phyloP scores from a whole-genome alignment of 2,888 invertebrate genomes.

The Allygus modestus region DNA sequence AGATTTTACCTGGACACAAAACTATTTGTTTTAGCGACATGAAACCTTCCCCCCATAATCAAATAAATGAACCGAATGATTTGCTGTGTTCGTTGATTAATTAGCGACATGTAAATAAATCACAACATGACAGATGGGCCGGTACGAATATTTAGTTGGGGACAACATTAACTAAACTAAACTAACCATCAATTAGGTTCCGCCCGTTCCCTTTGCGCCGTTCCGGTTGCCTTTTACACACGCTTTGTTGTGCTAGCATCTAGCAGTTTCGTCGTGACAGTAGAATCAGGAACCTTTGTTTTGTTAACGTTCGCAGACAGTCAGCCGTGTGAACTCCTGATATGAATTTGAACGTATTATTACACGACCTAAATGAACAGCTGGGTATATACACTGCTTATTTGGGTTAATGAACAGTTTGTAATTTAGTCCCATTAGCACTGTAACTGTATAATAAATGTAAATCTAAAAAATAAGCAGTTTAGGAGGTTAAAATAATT shows the following conservation, averaged over 20 bases:
- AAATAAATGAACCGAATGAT: conserved; percentile 18
- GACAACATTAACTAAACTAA: conserved; percentile 27
- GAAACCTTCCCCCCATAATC: conserved; percentile 8
- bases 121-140: conserved; percentile 18
- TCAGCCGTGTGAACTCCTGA: too few species aligned
- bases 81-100: conserved; percentile 11
- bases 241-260: neutral
- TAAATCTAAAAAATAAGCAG: too few species aligned
- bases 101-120: conserved; percentile 5
- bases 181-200: conserved; percentile 25
- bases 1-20: neutral
- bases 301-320: too few species aligned
- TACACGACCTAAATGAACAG: too few species aligned
- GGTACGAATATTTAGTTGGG: conserved; percentile 18
- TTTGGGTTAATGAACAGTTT: too few species aligned
- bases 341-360: too few species aligned
- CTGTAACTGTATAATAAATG: too few species aligned
- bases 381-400: too few species aligned
- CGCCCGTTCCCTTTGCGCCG: neutral
- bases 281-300: too few species aligned
- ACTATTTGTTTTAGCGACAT: neutral
- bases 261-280: too few species aligned
- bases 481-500: too few species aligned
- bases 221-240: neutral
- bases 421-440: too few species aligned